Evolutionary conservation across 2,888 invertebrate species (phyloP), one percentile per base, ranked within the genome.

Genomic region (Pediacus dermestoides): DNA sequence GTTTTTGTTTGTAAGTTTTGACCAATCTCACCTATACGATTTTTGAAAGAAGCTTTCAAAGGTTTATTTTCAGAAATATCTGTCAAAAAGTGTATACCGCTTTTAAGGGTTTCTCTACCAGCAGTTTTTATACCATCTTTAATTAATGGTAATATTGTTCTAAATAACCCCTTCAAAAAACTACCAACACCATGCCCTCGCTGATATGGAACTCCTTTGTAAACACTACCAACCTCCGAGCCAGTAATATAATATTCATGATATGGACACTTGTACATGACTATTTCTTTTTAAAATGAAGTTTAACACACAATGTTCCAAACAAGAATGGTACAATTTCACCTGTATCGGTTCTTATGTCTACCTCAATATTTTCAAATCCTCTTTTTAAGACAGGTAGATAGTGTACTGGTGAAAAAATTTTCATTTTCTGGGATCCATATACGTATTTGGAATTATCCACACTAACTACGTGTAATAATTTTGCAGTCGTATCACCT

Each of bases 111-210:
- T n/a, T 18, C 21, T n/a, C 6, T 18, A n/a, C 21, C 21, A 18
- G n/a, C 21, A 18, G 21, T n/a, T 18, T 6, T 18, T 6, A 6
- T 6, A 6, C 21, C 6, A 6, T 18, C n/a, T n/a, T 18, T 18
- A 7, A 18, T 7, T 18, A 18, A n/a, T 7, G 21, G 21, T 18
- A 18, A 18, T 18, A 18, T 18, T 18, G 21, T 18, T 18, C 21
- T 18, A 18, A 18, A 18, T 18, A 18, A 18, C 21, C 21, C 21
- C n/a, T n/a, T 18, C 21, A 18, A 7, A 18, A 18, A 18, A 7
- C 21, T n/a, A 18, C 21, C 21, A 18, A 18, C 6, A 18, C 21
- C n/a, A 18, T 18, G 21, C 6, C 21, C 21, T 18, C 21, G 6
- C n/a, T 18, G n/a, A 18, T 18, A 18, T 7, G 6, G 6, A 18